Evolutionary conservation across 2,797 vertebrate genomes (phyloP), one percentile per base, ranked within the genome.

Genomic region (Clarias pachynema): DNA sequence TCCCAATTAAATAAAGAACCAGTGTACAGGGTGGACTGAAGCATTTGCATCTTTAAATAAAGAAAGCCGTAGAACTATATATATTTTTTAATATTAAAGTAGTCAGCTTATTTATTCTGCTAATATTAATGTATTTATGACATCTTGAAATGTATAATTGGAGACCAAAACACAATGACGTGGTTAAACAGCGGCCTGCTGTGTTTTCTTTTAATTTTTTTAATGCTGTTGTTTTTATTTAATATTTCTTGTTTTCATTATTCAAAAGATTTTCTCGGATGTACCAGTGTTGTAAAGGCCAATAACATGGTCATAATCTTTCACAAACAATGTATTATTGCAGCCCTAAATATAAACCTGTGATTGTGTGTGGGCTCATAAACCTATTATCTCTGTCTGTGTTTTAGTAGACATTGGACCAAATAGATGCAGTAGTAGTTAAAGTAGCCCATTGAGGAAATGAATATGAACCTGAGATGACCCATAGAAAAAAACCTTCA

Each of bases 331-430:
- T 15, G 63, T 68, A 53, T 81, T 53, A 81, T 81, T 53, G 44
- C 15, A 10, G 79, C 79, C 62, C 79, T 81, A 56, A 81, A 81
- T 31, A 68, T 81, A 81, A 81, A 81, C 79, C 63, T 68, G 40
- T 20, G 18, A 66, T 68, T 56, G 63, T 37, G 31, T 73, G 57
- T 15, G 73, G 81, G 78, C 59, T 74, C 57, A 44, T 83, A 73
- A 84, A 86, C 59, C 70, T 77, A 53, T 68, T 81, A 68, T 68
- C 73, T 80, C 81, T 85, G 88, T 91, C 88, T 89, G 89, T 91
- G 89, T 89, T 91, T 89, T 90, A 91, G 87, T 87, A 89, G 89
- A 88, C 88, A 87, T 68, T 79, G 65, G 86, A 89, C 87, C 84
- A 89, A 89, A 87, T 90, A 90, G 89, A 82, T 86, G 74, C 72